Conservation (phyloP, 2,888 invertebrate genomes). For the Eulithis testata region DNA sequence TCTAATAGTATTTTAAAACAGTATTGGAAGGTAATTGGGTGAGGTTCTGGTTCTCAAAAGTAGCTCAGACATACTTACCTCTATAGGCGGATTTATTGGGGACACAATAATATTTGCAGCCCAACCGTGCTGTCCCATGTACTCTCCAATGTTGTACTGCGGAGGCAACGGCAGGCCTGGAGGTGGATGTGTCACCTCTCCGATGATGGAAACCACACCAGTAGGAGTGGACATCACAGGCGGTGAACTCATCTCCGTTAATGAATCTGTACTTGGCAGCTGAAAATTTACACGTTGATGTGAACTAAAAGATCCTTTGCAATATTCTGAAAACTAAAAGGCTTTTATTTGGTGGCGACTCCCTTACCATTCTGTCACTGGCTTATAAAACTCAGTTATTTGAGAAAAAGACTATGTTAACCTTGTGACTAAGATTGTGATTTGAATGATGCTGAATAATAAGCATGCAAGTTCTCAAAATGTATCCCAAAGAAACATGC, state of each 20-base stretch:
- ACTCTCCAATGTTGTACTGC: conserved; percentile 78
- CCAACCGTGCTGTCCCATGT: conserved; percentile 77
- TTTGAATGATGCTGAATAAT: background rate
- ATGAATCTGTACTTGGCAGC: conserved; percentile 68
- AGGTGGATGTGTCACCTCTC: conserved; percentile 75
- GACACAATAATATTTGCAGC: conserved; percentile 76
- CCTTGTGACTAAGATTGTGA: background rate
- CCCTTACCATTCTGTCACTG: background rate
- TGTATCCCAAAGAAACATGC: background rate
- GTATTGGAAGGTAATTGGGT: no score
- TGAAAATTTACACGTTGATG: conserved; percentile 51
- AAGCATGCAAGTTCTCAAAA: background rate
- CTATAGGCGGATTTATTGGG: conserved; percentile 74
- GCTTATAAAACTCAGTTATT: background rate
- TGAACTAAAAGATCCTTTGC: background rate
- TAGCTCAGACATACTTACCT: conserved; percentile 62
- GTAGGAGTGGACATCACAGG: conserved; percentile 65
- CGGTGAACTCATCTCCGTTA: conserved; percentile 70
- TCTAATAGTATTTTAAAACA: no score
- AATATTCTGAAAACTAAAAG: background rate
- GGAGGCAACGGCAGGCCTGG: conserved; percentile 74
- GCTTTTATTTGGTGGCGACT: background rate
- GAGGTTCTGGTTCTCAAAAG: background rate
- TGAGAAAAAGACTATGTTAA: background rate
- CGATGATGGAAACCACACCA: conserved; percentile 67